Conservation (phyloP, 2,113 vertebrate species). For the Vidua macroura region DNA sequence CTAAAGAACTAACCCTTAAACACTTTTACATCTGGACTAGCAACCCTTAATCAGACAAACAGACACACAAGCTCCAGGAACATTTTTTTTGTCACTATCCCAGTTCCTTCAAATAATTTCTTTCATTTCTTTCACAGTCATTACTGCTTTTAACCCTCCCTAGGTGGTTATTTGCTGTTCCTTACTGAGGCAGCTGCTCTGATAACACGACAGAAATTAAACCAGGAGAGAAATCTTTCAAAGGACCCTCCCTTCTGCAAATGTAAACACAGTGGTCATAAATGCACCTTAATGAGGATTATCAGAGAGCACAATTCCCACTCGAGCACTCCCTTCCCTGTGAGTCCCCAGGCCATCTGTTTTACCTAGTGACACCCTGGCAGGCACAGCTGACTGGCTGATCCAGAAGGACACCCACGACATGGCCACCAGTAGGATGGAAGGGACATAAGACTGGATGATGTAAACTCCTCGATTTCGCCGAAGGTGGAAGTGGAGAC, state of each 20-base stretch:
- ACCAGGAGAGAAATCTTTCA: background rate
- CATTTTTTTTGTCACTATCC: background rate
- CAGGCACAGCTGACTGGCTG: slow-evolving; percentile 95
- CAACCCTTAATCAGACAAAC: background rate
- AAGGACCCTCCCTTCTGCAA: background rate
- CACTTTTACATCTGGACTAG: background rate
- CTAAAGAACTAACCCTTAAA: background rate
- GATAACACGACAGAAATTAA: background rate
- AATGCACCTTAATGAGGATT: background rate
- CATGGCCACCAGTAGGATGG: slow-evolving; percentile 94
- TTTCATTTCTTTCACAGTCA: background rate
- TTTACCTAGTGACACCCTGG: slow-evolving; percentile 91
- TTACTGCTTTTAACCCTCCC: background rate
- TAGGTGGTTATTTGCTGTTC: background rate
- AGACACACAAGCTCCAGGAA: background rate
- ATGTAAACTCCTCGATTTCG: slow-evolving; percentile 95
- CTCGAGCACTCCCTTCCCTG: background rate
- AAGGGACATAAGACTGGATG: slow-evolving; percentile 98
- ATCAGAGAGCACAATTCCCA: background rate
- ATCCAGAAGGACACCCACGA: slow-evolving; percentile 99
- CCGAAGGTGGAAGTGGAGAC: slow-evolving; percentile 88
- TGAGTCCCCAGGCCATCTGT: background rate
- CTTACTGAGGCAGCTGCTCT: background rate
- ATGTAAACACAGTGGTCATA: background rate
- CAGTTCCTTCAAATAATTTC: background rate